A percentile compares a stretch with the other conserved stretches of the same genome.
phyloP scores from a whole-genome alignment of 2,888 invertebrate species.

The Ernsta delagoae region DNA sequence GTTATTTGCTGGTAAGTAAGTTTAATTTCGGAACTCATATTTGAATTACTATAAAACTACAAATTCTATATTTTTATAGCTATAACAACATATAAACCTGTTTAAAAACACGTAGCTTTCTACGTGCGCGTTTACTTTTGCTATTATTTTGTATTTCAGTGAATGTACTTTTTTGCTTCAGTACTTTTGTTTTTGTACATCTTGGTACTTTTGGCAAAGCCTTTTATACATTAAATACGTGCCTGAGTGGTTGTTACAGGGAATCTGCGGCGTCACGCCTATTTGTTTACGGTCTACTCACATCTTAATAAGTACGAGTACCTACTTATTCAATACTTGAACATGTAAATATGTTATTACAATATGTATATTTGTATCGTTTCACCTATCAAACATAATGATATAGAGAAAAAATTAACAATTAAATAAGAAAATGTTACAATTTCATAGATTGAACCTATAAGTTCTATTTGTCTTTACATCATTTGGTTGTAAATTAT shows the following conservation, averaged over 20 bases:
- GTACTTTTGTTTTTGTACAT: background rate
- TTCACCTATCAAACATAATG: too few relatives aligned
- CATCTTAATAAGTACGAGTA: background rate
- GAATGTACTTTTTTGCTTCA: background rate
- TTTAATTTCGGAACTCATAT: too few relatives aligned
- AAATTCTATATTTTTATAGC: too few relatives aligned
- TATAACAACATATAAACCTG: too few relatives aligned
- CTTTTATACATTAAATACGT: slow-evolving; percentile 14
- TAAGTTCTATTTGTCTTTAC: too few relatives aligned
- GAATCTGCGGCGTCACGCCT: background rate
- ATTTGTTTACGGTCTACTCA: slow-evolving; percentile 3
- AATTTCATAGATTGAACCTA: too few relatives aligned
- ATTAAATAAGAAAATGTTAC: too few relatives aligned
- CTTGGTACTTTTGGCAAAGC: background rate
- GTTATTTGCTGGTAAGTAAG: too few relatives aligned
- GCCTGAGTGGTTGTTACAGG: slow-evolving; percentile 2
- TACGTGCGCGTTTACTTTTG: background rate
- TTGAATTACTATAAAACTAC: background rate
- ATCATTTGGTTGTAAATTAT: too few relatives aligned
- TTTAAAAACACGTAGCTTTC: too few relatives aligned
- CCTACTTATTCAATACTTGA: background rate
- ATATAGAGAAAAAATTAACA: too few relatives aligned
- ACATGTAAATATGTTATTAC: background rate
- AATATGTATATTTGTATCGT: background rate
- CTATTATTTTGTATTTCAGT: background rate